A percentile compares a stretch with the other conserved stretches of the same genome.
Conservation (phyloP, 2,888 invertebrate genomes). For the Diarsia brunnea region DNA sequence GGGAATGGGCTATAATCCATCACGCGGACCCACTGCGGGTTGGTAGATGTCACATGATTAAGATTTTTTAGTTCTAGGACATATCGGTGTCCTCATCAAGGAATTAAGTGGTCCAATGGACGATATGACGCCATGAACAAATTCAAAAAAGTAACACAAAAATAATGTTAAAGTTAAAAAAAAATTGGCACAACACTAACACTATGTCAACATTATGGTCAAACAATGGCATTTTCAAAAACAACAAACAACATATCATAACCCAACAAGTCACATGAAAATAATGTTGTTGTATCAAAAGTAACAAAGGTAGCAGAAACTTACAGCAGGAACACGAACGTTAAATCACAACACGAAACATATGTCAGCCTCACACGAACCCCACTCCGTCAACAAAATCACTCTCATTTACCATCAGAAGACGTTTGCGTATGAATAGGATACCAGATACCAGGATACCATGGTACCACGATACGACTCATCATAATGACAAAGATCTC, state of each 20-base stretch:
- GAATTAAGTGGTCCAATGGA: too few relatives aligned
- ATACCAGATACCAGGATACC: conserved; percentile 70
- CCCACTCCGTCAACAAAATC: conserved; percentile 69
- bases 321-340: conserved; percentile 28
- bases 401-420: conserved; percentile 70
- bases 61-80: too few relatives aligned
- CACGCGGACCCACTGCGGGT: too few relatives aligned
- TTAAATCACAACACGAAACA: conserved; percentile 60
- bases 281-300: conserved; percentile 52
- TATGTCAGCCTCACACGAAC: conserved; percentile 50
- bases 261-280: conserved; percentile 36
- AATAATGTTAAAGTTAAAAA: neutral
- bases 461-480: conserved; percentile 74
- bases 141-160: neutral
- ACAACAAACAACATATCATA: conserved; percentile 23
- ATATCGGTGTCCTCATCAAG: too few relatives aligned
- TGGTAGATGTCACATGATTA: too few relatives aligned
- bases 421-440: conserved; percentile 82
- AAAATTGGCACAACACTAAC: neutral
- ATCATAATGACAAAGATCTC: conserved; percentile 89
- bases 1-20: too few relatives aligned
- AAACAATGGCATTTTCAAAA: neutral
- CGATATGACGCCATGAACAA: too few relatives aligned
- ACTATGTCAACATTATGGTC: neutral
- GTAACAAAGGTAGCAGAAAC: conserved; percentile 53